phyloP scores from a whole-genome alignment of 2,888 invertebrate genomes.

The Apamea monoglypha region DNA sequence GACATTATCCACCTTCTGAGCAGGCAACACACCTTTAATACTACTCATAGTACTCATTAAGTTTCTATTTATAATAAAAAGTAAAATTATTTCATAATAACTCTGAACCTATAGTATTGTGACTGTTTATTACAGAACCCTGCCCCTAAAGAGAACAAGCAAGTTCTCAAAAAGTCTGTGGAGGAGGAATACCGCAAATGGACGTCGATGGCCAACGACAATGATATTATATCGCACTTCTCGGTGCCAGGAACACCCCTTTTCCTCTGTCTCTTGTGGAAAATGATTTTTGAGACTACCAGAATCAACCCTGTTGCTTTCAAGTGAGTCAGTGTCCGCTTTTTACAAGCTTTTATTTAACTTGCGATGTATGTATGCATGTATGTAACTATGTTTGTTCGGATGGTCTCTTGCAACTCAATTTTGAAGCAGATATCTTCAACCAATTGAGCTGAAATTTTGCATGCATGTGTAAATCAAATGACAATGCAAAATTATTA shows the following conservation, averaged over 20 bases:
- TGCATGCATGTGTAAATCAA: no score
- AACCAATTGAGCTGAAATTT: no score
- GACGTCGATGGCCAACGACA: slow-evolving; percentile 99
- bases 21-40: not conserved
- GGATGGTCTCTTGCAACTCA: no score
- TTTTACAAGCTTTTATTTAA: no score
- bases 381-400: no score
- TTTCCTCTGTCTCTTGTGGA: slow-evolving; percentile 98
- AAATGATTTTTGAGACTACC: slow-evolving; percentile 98
- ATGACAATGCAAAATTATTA: no score
- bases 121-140: slow-evolving; percentile 90
- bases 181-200: slow-evolving; percentile 99
- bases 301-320: slow-evolving; percentile 98
- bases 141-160: slow-evolving; percentile 96
- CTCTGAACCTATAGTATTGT: not conserved
- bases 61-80: not conserved
- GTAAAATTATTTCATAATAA: not conserved
- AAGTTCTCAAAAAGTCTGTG: slow-evolving; percentile 96
- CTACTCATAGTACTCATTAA: not conserved
- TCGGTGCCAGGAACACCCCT: slow-evolving; percentile 97
- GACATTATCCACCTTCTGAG: not conserved
- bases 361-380: no score
- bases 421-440: no score
- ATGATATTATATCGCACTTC: slow-evolving; percentile 98
- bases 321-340: slow-evolving; percentile 91